Evolutionary conservation across 1,140 invertebrate species (phyloP).

Genomic region (Hyposmocoma kahamanoa): DNA sequence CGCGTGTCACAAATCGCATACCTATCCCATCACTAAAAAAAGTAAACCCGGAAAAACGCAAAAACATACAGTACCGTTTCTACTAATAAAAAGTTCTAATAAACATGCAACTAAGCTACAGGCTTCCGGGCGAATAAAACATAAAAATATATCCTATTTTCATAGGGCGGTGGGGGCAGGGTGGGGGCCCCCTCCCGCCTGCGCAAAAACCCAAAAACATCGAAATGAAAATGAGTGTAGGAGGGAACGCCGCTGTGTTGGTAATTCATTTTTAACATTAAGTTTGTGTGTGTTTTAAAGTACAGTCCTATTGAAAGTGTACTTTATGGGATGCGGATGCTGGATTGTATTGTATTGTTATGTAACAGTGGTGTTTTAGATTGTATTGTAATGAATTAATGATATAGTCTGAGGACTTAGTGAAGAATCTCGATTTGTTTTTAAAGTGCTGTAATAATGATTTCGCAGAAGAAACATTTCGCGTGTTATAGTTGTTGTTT

Average conservation of each 20-base stretch:
- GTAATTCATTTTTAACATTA: slow-evolving; percentile 74
- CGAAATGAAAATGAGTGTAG: slow-evolving; percentile 72
- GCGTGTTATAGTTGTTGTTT: neutral
- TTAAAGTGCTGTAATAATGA: too few relatives aligned
- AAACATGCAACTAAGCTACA: slow-evolving; percentile 71
- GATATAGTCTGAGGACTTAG: too few relatives aligned
- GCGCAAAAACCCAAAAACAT: slow-evolving; percentile 73
- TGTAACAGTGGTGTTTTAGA: neutral
- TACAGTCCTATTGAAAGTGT: slow-evolving; percentile 43
- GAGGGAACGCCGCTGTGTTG: slow-evolving; percentile 55
- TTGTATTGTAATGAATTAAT: too few relatives aligned
- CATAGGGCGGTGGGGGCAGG: slow-evolving; percentile 57
- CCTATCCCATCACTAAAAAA: too few relatives aligned
- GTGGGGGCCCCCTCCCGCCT: slow-evolving; percentile 36
- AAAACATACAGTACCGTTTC: slow-evolving; percentile 55
- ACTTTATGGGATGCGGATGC: slow-evolving; percentile 22
- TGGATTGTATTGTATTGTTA: slow-evolving; percentile 4
- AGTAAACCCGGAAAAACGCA: slow-evolving; percentile 31
- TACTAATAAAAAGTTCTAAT: slow-evolving; percentile 72
- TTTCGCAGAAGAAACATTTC: neutral
- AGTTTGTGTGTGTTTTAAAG: slow-evolving; percentile 71
- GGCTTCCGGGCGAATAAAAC: slow-evolving; percentile 71
- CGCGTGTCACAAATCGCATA: too few relatives aligned
- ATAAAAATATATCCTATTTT: slow-evolving; percentile 74
- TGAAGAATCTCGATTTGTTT: too few relatives aligned